phyloP scores from a whole-genome alignment of 2,888 invertebrate genomes.

The Uropetala carovei region DNA sequence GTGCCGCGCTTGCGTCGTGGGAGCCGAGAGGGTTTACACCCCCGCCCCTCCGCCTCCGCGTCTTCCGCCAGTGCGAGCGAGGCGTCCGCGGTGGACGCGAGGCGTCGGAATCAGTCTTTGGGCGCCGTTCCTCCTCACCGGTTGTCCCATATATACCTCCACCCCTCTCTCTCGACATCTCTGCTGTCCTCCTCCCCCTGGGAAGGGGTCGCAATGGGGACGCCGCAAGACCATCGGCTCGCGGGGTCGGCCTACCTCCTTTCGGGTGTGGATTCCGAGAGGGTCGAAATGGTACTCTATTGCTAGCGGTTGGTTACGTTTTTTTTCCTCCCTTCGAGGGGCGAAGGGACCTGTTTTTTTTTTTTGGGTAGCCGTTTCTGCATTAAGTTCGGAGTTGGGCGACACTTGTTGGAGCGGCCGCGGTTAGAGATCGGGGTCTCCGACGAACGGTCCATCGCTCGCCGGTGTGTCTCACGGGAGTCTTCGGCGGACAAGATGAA shows the following conservation, averaged over 20 bases:
- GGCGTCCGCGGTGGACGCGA: constrained; percentile 57
- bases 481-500: constrained; percentile 41
- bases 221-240: not conserved
- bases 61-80: constrained; percentile 59
- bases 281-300: not conserved
- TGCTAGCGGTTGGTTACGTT: not conserved
- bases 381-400: not conserved
- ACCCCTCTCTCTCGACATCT: not conserved
- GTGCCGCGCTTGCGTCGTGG: constrained; percentile 59
- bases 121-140: not conserved
- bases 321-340: not conserved
- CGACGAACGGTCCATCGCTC: not conserved
- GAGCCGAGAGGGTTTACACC: constrained; percentile 19
- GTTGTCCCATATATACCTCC: not conserved
- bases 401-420: constrained; percentile 59
- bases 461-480: not conserved
- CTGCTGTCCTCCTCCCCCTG: not conserved
- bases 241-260: not conserved
- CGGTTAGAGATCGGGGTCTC: not conserved
- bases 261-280: constrained; percentile 48
- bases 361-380: not conserved
- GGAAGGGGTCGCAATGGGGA: not conserved
- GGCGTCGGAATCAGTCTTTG: not conserved
- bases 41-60: constrained; percentile 19
- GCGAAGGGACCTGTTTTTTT: not conserved